Evolutionary conservation across 2,113 vertebrate species (phyloP).

Genomic region (Typhlomys cinereus): DNA sequence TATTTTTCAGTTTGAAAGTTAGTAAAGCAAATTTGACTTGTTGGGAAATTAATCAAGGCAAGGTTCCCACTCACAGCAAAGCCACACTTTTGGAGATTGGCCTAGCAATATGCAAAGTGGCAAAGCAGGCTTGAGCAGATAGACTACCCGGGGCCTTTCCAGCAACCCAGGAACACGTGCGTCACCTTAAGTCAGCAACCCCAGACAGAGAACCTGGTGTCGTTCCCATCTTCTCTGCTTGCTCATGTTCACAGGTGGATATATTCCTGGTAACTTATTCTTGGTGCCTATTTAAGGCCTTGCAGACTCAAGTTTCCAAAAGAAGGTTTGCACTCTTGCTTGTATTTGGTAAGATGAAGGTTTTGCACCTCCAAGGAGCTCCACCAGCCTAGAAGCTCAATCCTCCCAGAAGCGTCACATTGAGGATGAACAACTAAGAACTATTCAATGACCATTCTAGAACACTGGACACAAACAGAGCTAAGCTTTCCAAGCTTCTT

Average conservation of each 20-base stretch:
- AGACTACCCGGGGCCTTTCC: not conserved
- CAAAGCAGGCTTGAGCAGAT: not conserved
- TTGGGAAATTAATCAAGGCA: not conserved
- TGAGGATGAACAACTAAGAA: not conserved
- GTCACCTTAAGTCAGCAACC: no score
- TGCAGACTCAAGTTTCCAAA: not conserved
- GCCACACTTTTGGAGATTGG: not conserved
- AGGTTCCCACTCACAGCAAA: not conserved
- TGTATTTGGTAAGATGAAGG: not conserved
- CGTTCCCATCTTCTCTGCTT: not conserved
- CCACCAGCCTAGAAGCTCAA: not conserved
- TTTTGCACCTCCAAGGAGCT: not conserved
- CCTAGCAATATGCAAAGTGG: not conserved
- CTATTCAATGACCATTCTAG: not conserved
- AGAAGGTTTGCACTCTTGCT: not conserved
- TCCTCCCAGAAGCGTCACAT: no score
- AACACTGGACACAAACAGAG: not conserved
- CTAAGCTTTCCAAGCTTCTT: not conserved
- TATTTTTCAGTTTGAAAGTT: not conserved
- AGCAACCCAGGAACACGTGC: not conserved
- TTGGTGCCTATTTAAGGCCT: not conserved
- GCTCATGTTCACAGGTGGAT: no score
- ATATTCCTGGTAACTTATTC: not conserved
- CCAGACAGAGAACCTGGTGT: accelerated
- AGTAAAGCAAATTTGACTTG: not conserved